These are phyloP conservation scores for Rostratula benghalensis DNA, from an alignment of 2,113 vertebrate species.

Conservation along the genomic window DNA sequence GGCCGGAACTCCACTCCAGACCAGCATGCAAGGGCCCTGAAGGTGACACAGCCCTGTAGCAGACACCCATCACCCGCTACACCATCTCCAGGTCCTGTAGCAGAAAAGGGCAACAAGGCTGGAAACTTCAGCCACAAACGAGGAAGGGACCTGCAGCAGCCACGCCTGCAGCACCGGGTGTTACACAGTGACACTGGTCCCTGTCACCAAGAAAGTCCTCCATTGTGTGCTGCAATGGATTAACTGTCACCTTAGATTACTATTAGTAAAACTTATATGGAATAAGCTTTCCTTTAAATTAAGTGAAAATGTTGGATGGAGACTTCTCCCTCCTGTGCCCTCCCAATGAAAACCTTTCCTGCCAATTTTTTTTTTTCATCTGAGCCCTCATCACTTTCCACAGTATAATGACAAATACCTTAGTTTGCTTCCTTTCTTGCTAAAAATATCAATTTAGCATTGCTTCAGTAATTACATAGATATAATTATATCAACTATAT, in stretches of 20 bases:
- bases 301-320: not conserved
- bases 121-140: not conserved
- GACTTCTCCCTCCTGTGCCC: not conserved
- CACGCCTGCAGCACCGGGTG: not conserved
- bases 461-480: not conserved
- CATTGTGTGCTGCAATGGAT: not conserved
- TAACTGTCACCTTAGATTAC: not conserved
- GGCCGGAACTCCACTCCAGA: not conserved
- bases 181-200: not conserved
- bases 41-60: not conserved
- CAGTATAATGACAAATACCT: not conserved
- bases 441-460: not conserved
- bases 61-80: not conserved
- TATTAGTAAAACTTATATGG: not conserved
- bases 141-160: not conserved
- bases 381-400: not conserved
- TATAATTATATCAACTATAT: not conserved
- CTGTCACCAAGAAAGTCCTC: not conserved
- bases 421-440: not conserved
- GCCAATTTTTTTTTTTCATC: not conserved
- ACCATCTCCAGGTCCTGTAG: not conserved
- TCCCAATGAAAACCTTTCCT: not conserved
- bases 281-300: not conserved
- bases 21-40: not conserved
- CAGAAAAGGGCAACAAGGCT: accelerated